A percentile compares a stretch with the other conserved stretches of the same genome.
phyloP scores from a whole-genome alignment of 2,797 vertebrate genomes.

The Fistularia tabacaria region DNA sequence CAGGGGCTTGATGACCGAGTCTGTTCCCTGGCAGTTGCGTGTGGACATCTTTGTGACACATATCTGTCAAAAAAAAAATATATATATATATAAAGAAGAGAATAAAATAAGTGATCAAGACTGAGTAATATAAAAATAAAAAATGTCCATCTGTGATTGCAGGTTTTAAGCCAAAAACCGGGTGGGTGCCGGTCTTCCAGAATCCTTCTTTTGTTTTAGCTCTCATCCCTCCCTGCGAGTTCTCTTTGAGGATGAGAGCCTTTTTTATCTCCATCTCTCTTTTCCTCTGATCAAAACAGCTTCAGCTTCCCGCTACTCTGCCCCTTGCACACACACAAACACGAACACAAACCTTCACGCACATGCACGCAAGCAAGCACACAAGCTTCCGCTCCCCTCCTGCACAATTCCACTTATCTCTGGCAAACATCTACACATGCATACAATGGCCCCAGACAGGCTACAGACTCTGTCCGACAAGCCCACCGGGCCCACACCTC shows the following conservation, averaged over 20 bases:
- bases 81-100: neutral
- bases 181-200: slow-evolving; percentile 20
- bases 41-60: slow-evolving; percentile 99
- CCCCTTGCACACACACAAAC: slow-evolving; percentile 9
- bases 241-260: slow-evolving; percentile 36
- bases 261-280: slow-evolving; percentile 48
- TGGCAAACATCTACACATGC: neutral
- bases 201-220: slow-evolving; percentile 17
- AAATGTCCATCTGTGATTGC: slow-evolving; percentile 44
- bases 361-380: neutral
- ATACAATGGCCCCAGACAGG: slow-evolving; percentile 21
- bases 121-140: slow-evolving; percentile 19
- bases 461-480: slow-evolving; percentile 21
- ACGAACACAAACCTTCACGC: too few relatives aligned
- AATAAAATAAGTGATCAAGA: slow-evolving; percentile 10
- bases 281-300: slow-evolving; percentile 59
- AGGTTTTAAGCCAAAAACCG: slow-evolving; percentile 32
- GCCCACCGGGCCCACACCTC: slow-evolving; percentile 7
- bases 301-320: slow-evolving; percentile 24
- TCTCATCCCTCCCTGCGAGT: slow-evolving; percentile 43
- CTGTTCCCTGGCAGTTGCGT: slow-evolving; percentile 94
- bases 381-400: neutral
- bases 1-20: slow-evolving; percentile 94
- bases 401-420: neutral
- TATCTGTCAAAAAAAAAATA: slow-evolving; percentile 78